Base-by-base conservation (phyloP, 2,888 invertebrate genomes). In the Aleiodes leptofemur region DNA sequence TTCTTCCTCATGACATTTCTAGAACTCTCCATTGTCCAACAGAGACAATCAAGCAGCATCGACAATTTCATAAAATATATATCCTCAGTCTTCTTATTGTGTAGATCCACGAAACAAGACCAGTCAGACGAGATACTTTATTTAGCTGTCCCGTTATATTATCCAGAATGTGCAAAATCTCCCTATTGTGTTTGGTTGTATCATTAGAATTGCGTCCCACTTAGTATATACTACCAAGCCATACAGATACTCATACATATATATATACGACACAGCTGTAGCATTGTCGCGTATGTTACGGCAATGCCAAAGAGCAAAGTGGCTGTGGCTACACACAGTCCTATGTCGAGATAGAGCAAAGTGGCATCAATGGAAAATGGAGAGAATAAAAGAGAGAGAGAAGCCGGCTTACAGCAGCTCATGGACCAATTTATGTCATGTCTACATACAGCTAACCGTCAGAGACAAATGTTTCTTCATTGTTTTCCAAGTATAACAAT, bases 341-440 rank as follows among this genome's bases (percentile, higher is more conserved):
- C 43, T 64, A 43, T 43, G 11, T 16, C 14, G 64, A 48, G 16
- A 56, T 43, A 14, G 43, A 48, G 64, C 55, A 55, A 55, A 16
- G 16, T n/a, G 16, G 55, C 43, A 43, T 43, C 43, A 55, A 16
- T 55, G 55, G 11, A 16, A 53, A 55, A 16, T 13, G 51, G 55
- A 55, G 14, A 64, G 64, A 16, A 48, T 23, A 43, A 48, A 2
- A 23, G 23, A 23, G 64, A 48, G 23, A 64, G 43, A 43, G 23
- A 34, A 7, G 38, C 11, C n/a, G 61, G 61, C 38, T 38, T 16
- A 14, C 23, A 6, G 34, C 43, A 8, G 43, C 43, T 43, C 43
- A 43, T 64, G 64, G 43, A 64, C 64, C 64, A 64, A 64, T 64
- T 64, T 64, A 64, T 64, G 64, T 43, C 64, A 64, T 48, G 64